Conservation (phyloP, 2,888 invertebrate genomes). For the Meganola albula region DNA sequence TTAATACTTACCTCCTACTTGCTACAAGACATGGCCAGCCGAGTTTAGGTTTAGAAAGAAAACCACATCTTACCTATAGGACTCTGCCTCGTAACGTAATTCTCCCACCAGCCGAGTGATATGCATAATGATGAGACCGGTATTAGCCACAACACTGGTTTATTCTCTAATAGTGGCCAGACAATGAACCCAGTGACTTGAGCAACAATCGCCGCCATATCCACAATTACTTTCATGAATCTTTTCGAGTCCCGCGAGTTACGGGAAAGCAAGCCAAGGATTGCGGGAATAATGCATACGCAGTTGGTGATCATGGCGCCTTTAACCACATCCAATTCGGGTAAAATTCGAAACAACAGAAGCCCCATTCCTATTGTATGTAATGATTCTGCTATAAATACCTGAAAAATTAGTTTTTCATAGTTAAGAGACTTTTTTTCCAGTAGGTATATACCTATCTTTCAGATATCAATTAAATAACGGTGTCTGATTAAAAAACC, state of each 20-base stretch:
- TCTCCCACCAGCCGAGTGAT: conserved; percentile 99
- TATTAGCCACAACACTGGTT: conserved; percentile 88
- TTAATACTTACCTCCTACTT: no score
- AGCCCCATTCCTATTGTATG: conserved; percentile 92
- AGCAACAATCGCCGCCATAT: conserved; percentile 90
- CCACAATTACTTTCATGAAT: conserved; percentile 87
- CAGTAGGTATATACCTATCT: no score
- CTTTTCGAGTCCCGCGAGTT: conserved; percentile 88
- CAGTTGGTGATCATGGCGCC: conserved; percentile 98
- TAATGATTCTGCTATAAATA: conserved; percentile 90
- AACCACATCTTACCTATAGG: conserved; percentile 83
- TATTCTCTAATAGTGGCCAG: conserved; percentile 91
- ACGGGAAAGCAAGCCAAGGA: conserved; percentile 86
- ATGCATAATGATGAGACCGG: conserved; percentile 90
- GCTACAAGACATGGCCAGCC: no score
- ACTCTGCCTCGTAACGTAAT: conserved; percentile 93
- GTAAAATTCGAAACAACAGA: conserved; percentile 91
- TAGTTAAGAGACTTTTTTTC: no score
- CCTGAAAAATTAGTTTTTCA: no score
- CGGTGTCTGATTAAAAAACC: no score
- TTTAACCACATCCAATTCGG: conserved; percentile 94
- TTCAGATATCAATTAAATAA: no score
- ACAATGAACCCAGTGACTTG: conserved; percentile 95
- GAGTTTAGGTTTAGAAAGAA: no score
- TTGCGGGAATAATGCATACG: conserved; percentile 92